phyloP scores from a whole-genome alignment of 1,140 invertebrate species.

The Octopus sinensis region DNA sequence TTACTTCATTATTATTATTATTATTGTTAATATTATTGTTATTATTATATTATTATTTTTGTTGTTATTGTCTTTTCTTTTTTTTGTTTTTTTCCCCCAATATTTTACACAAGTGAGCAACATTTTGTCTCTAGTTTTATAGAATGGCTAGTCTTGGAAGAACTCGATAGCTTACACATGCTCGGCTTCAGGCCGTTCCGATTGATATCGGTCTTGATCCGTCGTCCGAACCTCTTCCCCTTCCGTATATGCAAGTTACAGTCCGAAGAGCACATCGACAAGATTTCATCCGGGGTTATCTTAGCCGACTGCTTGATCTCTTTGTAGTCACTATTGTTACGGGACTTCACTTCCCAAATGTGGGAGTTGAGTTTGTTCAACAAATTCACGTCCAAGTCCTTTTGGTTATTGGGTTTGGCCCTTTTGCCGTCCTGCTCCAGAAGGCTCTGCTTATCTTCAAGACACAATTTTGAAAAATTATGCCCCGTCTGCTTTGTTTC shows the following conservation, averaged over 20 bases:
- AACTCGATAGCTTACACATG: constrained; percentile 31
- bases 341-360: not conserved
- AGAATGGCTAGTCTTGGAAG: constrained; percentile 23
- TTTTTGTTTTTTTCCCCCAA: not conserved
- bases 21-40: no score
- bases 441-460: constrained; percentile 16
- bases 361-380: constrained; percentile 8
- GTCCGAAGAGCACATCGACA: constrained; percentile 25
- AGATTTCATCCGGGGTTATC: constrained; percentile 13
- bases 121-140: constrained; percentile 45
- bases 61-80: no score
- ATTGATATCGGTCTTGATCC: constrained; percentile 43
- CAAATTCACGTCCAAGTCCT: constrained; percentile 22
- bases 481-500: constrained; percentile 8
- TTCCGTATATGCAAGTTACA: constrained; percentile 24
- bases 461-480: not conserved
- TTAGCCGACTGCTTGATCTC: constrained; percentile 16
- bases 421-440: constrained; percentile 9
- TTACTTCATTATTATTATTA: no score
- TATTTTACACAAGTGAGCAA: constrained; percentile 46
- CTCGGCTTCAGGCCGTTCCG: constrained; percentile 34
- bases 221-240: constrained; percentile 20
- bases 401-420: constrained; percentile 14
- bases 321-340: constrained; percentile 14
- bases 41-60: no score